Percentiles rank a stretch among this genome's conserved stretches.
Conservation (phyloP, 2,113 vertebrate genomes). For the Dicrurus megarhynchus region DNA sequence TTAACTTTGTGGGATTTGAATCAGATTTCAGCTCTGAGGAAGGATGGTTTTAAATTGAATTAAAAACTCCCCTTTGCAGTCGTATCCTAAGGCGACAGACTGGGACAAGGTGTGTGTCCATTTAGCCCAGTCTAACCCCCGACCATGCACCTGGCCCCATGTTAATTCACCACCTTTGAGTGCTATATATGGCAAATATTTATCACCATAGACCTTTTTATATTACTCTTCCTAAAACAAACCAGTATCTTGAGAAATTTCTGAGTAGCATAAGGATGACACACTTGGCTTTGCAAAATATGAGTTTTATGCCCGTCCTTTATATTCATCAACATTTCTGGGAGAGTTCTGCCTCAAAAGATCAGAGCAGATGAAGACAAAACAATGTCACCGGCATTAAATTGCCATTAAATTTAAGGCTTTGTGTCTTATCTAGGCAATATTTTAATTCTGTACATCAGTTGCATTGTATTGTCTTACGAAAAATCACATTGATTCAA, state of each 20-base stretch:
- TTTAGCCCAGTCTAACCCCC: background rate
- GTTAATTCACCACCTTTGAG: background rate
- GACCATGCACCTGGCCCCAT: background rate
- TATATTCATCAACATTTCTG: background rate
- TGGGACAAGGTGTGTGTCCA: background rate
- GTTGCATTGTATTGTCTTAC: background rate
- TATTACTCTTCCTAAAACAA: background rate
- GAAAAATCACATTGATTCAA: background rate
- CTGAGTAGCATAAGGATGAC: background rate
- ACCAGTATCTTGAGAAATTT: background rate
- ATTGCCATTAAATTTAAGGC: background rate
- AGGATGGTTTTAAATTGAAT: background rate
- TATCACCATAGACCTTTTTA: background rate
- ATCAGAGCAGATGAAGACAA: background rate
- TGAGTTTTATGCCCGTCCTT: background rate
- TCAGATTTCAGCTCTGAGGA: background rate
- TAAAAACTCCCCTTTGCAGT: background rate
- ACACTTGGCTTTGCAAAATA: background rate
- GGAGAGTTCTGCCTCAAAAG: background rate
- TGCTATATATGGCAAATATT: background rate
- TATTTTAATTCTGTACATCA: background rate
- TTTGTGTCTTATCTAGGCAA: background rate
- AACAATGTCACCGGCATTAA: background rate
- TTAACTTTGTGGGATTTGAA: background rate
- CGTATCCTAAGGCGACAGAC: background rate